Conservation (phyloP, 2,888 invertebrate species). For the Chaetogeoica ovagalla region DNA sequence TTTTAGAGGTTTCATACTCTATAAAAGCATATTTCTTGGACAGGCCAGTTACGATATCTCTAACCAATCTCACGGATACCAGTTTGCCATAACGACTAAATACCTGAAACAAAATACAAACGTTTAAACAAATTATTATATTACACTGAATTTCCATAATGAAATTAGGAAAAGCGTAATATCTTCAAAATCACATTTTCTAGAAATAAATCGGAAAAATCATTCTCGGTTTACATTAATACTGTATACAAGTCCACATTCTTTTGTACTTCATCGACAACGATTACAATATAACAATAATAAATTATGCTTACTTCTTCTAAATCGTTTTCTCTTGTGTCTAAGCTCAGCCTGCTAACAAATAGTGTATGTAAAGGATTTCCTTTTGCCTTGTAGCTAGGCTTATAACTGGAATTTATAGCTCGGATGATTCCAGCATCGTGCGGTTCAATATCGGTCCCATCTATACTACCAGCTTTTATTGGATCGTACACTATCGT, state of each 20-base stretch:
- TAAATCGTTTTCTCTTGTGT: conserved; percentile 67
- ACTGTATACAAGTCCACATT: no score
- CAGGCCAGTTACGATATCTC: conserved; percentile 80
- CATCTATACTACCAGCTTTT: conserved; percentile 83
- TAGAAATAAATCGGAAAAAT: no score
- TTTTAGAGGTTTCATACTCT: conserved; percentile 70
- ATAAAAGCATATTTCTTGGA: conserved; percentile 84
- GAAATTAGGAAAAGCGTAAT: no score
- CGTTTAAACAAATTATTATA: background rate
- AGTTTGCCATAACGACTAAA: conserved; percentile 71
- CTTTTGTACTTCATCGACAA: no score
- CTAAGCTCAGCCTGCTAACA: conserved; percentile 72
- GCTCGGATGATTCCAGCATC: conserved; percentile 78
- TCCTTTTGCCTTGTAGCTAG: conserved; percentile 70
- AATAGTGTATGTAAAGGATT: conserved; percentile 75
- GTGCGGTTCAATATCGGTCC: conserved; percentile 80
- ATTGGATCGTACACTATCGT: conserved; percentile 75
- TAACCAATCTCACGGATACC: conserved; percentile 68
- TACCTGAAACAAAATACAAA: conserved; percentile 54
- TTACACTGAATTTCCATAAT: no score
- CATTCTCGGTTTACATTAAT: no score
- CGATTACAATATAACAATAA: no score
- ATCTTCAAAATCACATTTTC: no score
- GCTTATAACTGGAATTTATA: conserved; percentile 67
- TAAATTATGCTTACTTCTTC: conserved; percentile 58